Evolutionary conservation across 2,113 vertebrate species (phyloP), one percentile per base, ranked within the genome.

Genomic region (Megatriorchis doriae): DNA sequence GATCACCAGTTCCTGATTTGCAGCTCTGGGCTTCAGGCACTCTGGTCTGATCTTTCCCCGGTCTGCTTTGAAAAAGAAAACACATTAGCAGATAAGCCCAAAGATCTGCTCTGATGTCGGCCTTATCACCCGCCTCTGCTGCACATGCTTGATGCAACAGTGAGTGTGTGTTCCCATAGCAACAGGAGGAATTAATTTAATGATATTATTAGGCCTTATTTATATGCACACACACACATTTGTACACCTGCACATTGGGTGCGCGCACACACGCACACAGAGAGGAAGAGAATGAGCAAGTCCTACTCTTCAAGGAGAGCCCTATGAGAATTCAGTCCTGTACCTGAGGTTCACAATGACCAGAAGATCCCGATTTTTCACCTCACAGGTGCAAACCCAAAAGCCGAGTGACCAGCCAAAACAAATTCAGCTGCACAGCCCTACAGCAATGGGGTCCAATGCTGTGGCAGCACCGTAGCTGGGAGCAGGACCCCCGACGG

Each of bases 401-500:
- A 87, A 75, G 25, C 47, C 1, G 8, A 43, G 17, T 0, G 1
- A 50, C 8, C 32, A 70, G 17, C 31, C 59, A 40, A 63, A 92
- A 36, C 6, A 6, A 32, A 31, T 16, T 20, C 62, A 65, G 10
- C 61, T 45, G 27, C n/a, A 19, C 31, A 40, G 36, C 27, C 77
- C 27, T 38, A 43, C 0, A 2, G n/a, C 43, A 45, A 0, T 0
- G 0, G 19, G 31, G 26, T 73, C 31, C 52, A 61, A 5, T 3
- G 8, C 40, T 31, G 7, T 0, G 2, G 13, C 73, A 81, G 38
- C 4, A 4, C 20, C 13, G 8, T 3, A 14, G 25, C 11, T 53
- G 52, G 25, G 19, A 84, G 29, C 2, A 1, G 17, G 17, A 50
- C 26, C 3, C 16, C 48, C 3, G 3, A 11, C 19, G 32, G 23